Base-by-base conservation (phyloP, 2,113 vertebrate genomes). In the Donacobius atricapilla region DNA sequence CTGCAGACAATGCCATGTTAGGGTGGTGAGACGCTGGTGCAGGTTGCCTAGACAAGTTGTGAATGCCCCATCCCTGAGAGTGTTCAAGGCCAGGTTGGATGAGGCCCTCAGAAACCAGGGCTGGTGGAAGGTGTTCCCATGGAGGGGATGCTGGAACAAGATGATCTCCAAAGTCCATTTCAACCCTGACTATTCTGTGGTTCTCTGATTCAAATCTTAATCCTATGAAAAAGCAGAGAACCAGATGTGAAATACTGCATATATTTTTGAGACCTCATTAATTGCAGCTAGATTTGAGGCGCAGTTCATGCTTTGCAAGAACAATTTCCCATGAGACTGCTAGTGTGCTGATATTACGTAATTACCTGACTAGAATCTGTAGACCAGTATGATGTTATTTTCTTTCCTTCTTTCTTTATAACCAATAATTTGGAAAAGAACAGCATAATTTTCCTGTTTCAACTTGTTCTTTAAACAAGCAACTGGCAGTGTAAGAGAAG, bases 1-100 rank as follows among this genome's bases (percentile, higher is more conserved):
- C 42, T 47, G 30, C 0, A 1, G 40, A 42, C 1, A 2, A 4
- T 8, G 4, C 12, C 2, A 0, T 13, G 15, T n/a, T 4, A 10
- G 42, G 16, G 13, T 40, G n/a, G 20, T 31, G 40, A n/a, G 40
- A 25, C 48, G 5, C 9, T 30, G 48, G 20, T 13, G 25, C n/a
- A 15, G 24, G 24, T 5, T 77, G 45, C 42, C 16, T 2, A 3
- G 33, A 15, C 27, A 31, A 37, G 17, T 7, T 44, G 22, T 44
- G 31, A 10, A 8, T 60, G 44, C 33, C 44, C 21, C 44, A 31
- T 51, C 37, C 27, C 44, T 77, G 53, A 6, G 12, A 45, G 15
- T 33, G 14, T 23, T 57, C 72, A 39, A 45, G 64, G 39, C 23
- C 33, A 11, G 39, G 9, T 10, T 39, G 42, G 35, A 22, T 31